Evolutionary conservation across 2,797 vertebrate genomes (phyloP), one percentile per base, ranked within the genome.

Genomic region (Linurgus olivaceus): DNA sequence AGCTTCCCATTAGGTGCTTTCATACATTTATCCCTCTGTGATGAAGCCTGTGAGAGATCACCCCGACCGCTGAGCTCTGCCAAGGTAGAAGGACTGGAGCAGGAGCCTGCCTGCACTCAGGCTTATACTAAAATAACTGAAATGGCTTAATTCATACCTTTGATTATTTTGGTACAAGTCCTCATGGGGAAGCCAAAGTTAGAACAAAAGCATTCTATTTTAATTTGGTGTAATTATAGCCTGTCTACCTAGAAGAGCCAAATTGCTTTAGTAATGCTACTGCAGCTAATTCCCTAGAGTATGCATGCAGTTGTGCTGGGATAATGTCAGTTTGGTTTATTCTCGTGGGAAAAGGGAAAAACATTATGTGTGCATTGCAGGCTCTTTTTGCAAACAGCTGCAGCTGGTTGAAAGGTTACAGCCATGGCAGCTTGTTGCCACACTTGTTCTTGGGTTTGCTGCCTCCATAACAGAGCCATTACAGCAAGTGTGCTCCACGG

Each of bases 141-240:
- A 93, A 63, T 66, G 23, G 44, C 74, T 89, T 70, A 48, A 76
- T 89, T 78, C 2, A 1, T 92, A 33, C 81, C 31, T 82, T 73
- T 59, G 24, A 61, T 86, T 93, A 86, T 93, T 75, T 86, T 70
- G 74, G 66, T 89, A 44, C 77, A 76, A 89, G 59, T 51, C 67
- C 77, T 93, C 0, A 0, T 73, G 71, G 67, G 48, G 57, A 63
- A 90, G 75, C 71, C 11, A 3, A 55, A 65, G 62, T 90, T 81
- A 90, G 83, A 92, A 94, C 83, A 94, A 93, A 96, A 93, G 73
- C 47, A 29, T 93, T 93, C 88, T 94, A 45, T 92, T 95, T 90
- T 88, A 81, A 86, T 95, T 78, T 52, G 54, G 31, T 66, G 31
- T 93, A 95, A 94, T 96, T 94, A 90, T 88, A 95, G 76, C 58